Base-by-base conservation (phyloP, 2,888 invertebrate genomes). In the Cotesia congregata region DNA sequence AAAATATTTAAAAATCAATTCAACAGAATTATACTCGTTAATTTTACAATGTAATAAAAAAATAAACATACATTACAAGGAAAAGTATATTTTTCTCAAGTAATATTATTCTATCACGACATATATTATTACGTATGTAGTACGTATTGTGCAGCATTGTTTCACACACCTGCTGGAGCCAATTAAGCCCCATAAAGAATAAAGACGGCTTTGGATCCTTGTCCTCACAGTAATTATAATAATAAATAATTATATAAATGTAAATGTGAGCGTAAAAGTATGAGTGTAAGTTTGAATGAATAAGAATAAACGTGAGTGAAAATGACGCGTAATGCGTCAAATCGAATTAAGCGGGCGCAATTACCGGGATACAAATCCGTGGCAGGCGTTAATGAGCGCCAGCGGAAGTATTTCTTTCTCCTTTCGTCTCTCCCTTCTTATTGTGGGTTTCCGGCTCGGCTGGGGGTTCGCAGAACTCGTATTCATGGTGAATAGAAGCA, bases 361-460 rank as follows among this genome's bases (percentile, higher is more conserved):
- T 89, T 88, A 87, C 50, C 85, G 81, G 81, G 82, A 82, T 87
- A 87, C 88, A 89, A 88, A 89, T 89, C 88, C 88, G 85, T 86
- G 74, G 83, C 81, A 83, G 86, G 88, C 86, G 88, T 87, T 89
- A 89, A 89, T 89, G 88, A 89, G 87, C 86, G 86, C 87, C 87
- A 78, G 85, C 88, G 89, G 89, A 89, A 88, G 85, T 83, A 83
- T 77, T 72, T 77, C 76, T 78, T 67, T 30, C 73, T 60, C 62
- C 77, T 77, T 72, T 72, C 38, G 73, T 38, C 62, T 60, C 67
- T 9, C 67, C 20, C 67, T 71, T 71, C 71, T 78, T 41, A 67
- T 73, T 67, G 39, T 72, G 67, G 85, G 85, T 84, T 88, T 88
- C 88, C 88, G 88, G 88, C 86, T 85, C 79, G 85, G 84, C 85